phyloP scores from a whole-genome alignment of 2,888 invertebrate genomes.

The Azorinus chamasolen region DNA sequence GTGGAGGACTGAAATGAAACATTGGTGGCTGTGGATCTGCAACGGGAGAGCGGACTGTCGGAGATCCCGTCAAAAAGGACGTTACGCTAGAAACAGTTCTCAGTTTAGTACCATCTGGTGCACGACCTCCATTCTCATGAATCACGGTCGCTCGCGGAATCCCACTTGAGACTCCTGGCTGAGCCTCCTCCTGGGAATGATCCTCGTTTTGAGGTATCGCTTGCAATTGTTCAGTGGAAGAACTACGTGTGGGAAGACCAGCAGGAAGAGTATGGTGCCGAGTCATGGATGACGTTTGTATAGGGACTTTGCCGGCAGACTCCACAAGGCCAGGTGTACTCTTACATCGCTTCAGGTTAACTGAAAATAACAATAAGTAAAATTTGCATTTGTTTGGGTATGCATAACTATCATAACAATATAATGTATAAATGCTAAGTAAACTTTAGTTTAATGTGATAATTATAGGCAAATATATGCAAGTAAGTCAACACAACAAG shows the following conservation, averaged over 20 bases:
- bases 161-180: constrained; percentile 20
- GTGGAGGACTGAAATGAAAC: constrained; percentile 64
- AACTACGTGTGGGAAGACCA: constrained; percentile 71
- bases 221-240: constrained; percentile 40
- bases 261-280: constrained; percentile 80
- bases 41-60: constrained; percentile 57
- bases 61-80: constrained; percentile 77
- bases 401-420: no score
- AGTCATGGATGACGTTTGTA: constrained; percentile 77
- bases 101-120: constrained; percentile 68
- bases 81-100: constrained; percentile 80
- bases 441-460: no score
- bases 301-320: constrained; percentile 94
- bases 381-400: no score
- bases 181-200: constrained; percentile 23
- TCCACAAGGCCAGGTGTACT: constrained; percentile 98
- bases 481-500: no score
- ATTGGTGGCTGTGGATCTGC: constrained; percentile 48
- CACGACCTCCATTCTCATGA: constrained; percentile 64
- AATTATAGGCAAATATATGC: no score
- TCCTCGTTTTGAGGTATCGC: constrained; percentile 14
- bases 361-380: constrained; percentile 53
- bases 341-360: constrained; percentile 97
- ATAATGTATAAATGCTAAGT: no score
- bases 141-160: constrained; percentile 27